Evolutionary conservation across 1,140 invertebrate species (phyloP).

Genomic region (Melanaphis sacchari): DNA sequence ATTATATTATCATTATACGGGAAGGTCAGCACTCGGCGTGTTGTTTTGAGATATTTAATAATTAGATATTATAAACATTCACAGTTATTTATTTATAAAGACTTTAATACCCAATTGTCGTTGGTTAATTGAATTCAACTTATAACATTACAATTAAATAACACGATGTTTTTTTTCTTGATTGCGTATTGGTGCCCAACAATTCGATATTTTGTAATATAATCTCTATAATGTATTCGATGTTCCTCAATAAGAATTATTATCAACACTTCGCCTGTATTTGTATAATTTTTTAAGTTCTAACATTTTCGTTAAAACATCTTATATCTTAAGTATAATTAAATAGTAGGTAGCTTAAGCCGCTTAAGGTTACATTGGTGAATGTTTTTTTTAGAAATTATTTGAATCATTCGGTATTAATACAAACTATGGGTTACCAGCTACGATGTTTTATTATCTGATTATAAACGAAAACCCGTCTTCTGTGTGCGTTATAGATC

Average conservation of each 20-base stretch:
- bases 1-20: not conserved
- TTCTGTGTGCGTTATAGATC: slow-evolving; percentile 15
- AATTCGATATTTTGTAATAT: not conserved
- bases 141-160: not conserved
- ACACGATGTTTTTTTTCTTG: not conserved
- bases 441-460: not conserved
- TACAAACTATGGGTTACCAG: not conserved
- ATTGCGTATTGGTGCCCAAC: not conserved
- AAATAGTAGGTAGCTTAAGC: not conserved
- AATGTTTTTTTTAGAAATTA: not conserved
- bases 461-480: slow-evolving; percentile 3
- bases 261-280: not conserved
- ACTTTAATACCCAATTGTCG: not conserved
- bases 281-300: not conserved
- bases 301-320: not conserved
- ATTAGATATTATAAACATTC: slow-evolving; percentile 3
- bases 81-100: not conserved
- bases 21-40: not conserved
- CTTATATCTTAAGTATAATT: not conserved
- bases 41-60: not conserved
- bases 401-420: not conserved
- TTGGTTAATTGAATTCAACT: not conserved
- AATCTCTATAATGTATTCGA: not conserved
- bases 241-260: not conserved
- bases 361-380: not conserved